Evolutionary conservation across 2,113 vertebrate species (phyloP), one percentile per base, ranked within the genome.

Genomic region (Xenopus borealis): DNA sequence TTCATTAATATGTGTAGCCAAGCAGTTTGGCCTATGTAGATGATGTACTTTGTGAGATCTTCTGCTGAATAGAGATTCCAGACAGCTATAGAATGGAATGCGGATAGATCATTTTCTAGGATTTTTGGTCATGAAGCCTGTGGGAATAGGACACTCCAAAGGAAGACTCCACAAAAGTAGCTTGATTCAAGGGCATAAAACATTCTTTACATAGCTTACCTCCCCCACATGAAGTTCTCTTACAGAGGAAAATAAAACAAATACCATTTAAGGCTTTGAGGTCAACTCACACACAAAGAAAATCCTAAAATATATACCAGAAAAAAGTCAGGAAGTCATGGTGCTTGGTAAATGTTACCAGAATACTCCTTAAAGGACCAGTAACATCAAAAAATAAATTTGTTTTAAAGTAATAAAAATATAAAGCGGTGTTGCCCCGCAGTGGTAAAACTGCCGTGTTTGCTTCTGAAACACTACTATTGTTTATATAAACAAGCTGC

Each of bases 181-280:
- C 30, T 64, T 61, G 66, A 77, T 64, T 69, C 27, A 63, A 64
- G 67, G 59, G 62, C 74, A 77, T 30, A 45, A 76, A 18, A 53
- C 62, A 77, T 77, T 77, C 74, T 64, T 77, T 44, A 27, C 23
- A 27, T 27, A 27, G 23, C 23, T 27, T 27, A 27, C 23, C 3
- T 3, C 23, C 23, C 23, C 3, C 3, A n/a, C n/a, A n/a, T n/a
- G n/a, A n/a, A 27, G 23, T 27, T 27, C 23, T 27, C 3, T 27
- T 27, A 27, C 1, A 3, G 23, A 27, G 23, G 3, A 27, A 27
- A 27, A 27, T 27, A 27, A 27, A 27, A 27, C 23, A 40, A 70
- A 64, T 75, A 59, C 74, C 67, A 70, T 77, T 68, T 77, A 77
- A 77, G 74, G 74, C 67, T 77, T 77, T 77, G 74, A 77, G 20